Percentiles rank a stretch among this genome's conserved stretches.
Conservation (phyloP, 2,888 invertebrate species). For the Willowsia nigromaculata region DNA sequence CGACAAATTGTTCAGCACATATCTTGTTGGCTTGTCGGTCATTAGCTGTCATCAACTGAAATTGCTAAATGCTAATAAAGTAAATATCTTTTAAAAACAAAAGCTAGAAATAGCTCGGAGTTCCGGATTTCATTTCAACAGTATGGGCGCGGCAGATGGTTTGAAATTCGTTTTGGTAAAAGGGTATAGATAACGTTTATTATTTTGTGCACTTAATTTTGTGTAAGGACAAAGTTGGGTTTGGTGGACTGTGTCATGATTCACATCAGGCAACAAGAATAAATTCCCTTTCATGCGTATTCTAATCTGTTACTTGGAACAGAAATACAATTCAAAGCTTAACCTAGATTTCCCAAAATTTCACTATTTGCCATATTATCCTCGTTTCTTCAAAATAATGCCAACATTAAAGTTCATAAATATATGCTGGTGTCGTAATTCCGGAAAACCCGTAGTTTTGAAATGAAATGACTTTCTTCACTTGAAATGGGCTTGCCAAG, state of each 20-base stretch:
- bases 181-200: no score
- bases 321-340: constrained; percentile 6
- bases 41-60: no score
- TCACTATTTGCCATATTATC: neutral
- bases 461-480: constrained; percentile 11
- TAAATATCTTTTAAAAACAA: no score
- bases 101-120: no score
- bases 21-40: no score
- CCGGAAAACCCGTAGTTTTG: neutral
- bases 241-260: neutral
- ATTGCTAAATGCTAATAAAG: no score
- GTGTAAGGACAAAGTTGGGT: no score
- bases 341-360: constrained; percentile 6
- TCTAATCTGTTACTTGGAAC: constrained; percentile 17
- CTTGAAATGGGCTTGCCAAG: constrained; percentile 5
- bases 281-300: neutral
- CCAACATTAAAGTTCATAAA: constrained; percentile 7
- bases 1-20: no score
- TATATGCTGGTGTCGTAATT: neutral
- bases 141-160: no score
- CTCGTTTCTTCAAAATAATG: neutral
- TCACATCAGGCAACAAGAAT: neutral
- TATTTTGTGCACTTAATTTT: no score
- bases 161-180: no score
- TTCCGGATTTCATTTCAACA: no score